Percentiles rank a stretch among this genome's conserved stretches.
These are phyloP conservation scores for Enteromius mattozi DNA, from an alignment of 2,797 vertebrate species.

Conservation along the genomic window DNA sequence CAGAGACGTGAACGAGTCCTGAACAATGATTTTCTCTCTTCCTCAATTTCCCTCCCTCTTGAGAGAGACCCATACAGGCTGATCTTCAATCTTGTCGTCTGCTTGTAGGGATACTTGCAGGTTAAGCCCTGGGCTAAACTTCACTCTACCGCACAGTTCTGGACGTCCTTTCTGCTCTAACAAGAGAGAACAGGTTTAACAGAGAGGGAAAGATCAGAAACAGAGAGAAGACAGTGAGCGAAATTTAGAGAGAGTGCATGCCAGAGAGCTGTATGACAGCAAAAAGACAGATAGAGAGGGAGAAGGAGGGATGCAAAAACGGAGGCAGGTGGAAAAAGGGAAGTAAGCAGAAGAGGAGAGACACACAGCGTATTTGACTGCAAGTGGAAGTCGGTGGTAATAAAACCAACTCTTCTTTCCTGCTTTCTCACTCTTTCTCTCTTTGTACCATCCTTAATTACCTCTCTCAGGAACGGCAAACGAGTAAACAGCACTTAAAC, in stretches of 20 bases:
- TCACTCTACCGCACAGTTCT: constrained; percentile 7
- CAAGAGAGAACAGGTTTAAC: constrained; percentile 13
- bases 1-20: constrained; percentile 17
- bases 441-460: constrained; percentile 77
- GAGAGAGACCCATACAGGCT: constrained; percentile 21
- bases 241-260: background rate
- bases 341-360: constrained; percentile 39
- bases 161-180: constrained; percentile 17
- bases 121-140: constrained; percentile 44
- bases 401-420: constrained; percentile 55
- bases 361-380: constrained; percentile 39
- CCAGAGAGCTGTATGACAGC: constrained; percentile 16
- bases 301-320: constrained; percentile 6
- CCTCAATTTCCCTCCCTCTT: constrained; percentile 22
- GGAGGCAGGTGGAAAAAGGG: constrained; percentile 24
- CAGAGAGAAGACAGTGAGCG: constrained; percentile 9
- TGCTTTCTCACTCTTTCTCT: constrained; percentile 38
- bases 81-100: constrained; percentile 31
- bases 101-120: constrained; percentile 37
- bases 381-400: constrained; percentile 47
- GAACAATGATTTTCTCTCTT: constrained; percentile 28
- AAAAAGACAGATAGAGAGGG: constrained; percentile 9
- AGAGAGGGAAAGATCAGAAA: constrained; percentile 24
- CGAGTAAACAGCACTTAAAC: constrained; percentile 80
- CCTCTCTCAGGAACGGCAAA: constrained; percentile 79